Percentiles rank a stretch among this genome's conserved stretches.
Conservation (phyloP, 1,140 invertebrate species). For the Branchinecta lynchi region DNA sequence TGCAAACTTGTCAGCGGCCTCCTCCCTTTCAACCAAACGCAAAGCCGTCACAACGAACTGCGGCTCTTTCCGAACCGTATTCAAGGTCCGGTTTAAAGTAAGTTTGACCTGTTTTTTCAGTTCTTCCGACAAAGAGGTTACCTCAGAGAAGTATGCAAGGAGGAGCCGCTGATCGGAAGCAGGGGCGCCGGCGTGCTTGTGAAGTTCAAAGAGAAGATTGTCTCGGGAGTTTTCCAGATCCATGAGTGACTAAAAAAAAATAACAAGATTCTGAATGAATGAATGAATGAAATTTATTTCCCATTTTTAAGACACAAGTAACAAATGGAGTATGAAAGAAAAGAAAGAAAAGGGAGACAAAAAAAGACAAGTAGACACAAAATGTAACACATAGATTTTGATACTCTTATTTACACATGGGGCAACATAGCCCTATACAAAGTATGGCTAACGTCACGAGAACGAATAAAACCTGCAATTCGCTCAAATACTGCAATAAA, state of each 20-base stretch:
- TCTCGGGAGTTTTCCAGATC: slow-evolving; percentile 93
- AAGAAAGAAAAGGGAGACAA: no score
- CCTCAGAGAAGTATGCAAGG: slow-evolving; percentile 90
- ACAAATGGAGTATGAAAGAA: slow-evolving; percentile 5
- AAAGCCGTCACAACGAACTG: slow-evolving; percentile 89
- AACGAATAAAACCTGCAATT: no score
- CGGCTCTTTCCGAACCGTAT: slow-evolving; percentile 86
- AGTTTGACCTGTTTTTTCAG: slow-evolving; percentile 43
- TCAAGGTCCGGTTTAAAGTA: slow-evolving; percentile 73
- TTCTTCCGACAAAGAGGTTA: slow-evolving; percentile 73
- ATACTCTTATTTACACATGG: no score
- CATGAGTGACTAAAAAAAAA: slow-evolving; percentile 51
- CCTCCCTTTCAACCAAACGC: slow-evolving; percentile 90
- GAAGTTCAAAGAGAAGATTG: slow-evolving; percentile 83
- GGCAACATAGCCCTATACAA: no score
- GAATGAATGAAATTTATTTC: no score
- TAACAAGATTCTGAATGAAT: slow-evolving; percentile 20
- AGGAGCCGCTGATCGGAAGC: slow-evolving; percentile 73
- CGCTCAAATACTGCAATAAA: no score
- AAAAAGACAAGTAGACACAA: no score
- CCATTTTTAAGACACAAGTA: no score
- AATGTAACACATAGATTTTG: no score
- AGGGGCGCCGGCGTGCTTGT: slow-evolving; percentile 80
- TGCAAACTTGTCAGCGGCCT: slow-evolving; percentile 70
- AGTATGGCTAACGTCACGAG: no score